phyloP scores from a whole-genome alignment of 2,797 vertebrate genomes.

The Lophotriccus pileatus region DNA sequence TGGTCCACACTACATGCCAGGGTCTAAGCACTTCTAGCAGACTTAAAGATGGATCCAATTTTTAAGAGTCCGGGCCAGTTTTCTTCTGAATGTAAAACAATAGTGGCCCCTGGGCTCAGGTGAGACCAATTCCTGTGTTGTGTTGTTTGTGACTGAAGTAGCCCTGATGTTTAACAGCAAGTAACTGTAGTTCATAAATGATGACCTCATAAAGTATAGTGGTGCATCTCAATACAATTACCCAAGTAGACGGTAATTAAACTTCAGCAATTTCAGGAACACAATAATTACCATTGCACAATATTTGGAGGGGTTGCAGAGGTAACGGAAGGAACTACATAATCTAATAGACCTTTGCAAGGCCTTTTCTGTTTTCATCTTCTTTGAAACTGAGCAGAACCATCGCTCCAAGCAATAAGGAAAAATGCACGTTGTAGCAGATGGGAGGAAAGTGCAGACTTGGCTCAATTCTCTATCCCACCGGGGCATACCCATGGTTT shows the following conservation, averaged over 20 bases:
- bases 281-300: not conserved
- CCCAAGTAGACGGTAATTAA: not conserved
- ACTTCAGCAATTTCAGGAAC: conserved; percentile 22
- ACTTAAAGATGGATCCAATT: not conserved
- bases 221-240: not conserved
- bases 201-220: not conserved
- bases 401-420: not conserved
- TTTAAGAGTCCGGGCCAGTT: not conserved
- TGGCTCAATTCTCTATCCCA: not conserved
- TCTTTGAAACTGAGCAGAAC: not conserved
- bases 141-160: not conserved
- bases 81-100: not conserved
- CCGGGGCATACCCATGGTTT: not conserved
- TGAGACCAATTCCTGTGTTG: not conserved
- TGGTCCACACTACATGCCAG: not conserved
- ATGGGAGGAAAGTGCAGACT: not conserved
- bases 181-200: not conserved
- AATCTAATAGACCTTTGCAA: conserved; percentile 1
- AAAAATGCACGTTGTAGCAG: not conserved
- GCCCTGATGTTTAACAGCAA: not conserved
- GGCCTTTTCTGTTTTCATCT: not conserved
- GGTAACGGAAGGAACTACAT: not conserved
- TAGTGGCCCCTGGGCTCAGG: not conserved
- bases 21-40: not conserved
- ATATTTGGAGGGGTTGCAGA: not conserved